A percentile compares a stretch with the other conserved stretches of the same genome.
Evolutionary conservation across 2,797 vertebrate species (phyloP).

Genomic region (Gymnodraco acuticeps): DNA sequence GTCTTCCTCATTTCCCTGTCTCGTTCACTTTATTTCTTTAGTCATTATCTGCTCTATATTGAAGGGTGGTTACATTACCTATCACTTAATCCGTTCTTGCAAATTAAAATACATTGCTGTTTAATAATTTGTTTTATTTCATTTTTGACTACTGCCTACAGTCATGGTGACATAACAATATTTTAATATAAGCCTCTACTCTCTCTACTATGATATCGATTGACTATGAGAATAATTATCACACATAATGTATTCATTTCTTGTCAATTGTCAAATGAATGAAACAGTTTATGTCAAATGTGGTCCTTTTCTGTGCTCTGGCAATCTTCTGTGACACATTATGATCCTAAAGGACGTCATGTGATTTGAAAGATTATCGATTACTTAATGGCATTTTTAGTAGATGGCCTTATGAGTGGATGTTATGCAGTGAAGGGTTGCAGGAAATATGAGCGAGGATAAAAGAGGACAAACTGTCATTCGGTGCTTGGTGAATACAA

Average conservation of each 20-base stretch:
- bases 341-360: conserved; percentile 9
- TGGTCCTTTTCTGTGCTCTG: neutral
- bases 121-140: neutral
- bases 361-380: conserved; percentile 51
- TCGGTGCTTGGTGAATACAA: conserved; percentile 40
- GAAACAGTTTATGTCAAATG: neutral
- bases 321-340: neutral
- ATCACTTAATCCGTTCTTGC: neutral
- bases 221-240: neutral
- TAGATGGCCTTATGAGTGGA: conserved; percentile 22
- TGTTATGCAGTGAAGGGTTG: conserved; percentile 8
- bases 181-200: neutral
- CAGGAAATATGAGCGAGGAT: conserved; percentile 37
- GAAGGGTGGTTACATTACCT: neutral
- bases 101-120: neutral
- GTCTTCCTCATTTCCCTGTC: neutral
- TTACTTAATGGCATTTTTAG: conserved; percentile 52
- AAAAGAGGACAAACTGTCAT: conserved; percentile 55
- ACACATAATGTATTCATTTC: neutral
- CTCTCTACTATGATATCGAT: too few relatives aligned
- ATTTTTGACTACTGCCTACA: neutral
- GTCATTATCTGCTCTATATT: neutral
- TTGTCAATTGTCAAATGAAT: neutral
- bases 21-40: neutral
- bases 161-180: neutral